Base-by-base conservation (phyloP, 2,113 vertebrate genomes). In the Nestor notabilis region DNA sequence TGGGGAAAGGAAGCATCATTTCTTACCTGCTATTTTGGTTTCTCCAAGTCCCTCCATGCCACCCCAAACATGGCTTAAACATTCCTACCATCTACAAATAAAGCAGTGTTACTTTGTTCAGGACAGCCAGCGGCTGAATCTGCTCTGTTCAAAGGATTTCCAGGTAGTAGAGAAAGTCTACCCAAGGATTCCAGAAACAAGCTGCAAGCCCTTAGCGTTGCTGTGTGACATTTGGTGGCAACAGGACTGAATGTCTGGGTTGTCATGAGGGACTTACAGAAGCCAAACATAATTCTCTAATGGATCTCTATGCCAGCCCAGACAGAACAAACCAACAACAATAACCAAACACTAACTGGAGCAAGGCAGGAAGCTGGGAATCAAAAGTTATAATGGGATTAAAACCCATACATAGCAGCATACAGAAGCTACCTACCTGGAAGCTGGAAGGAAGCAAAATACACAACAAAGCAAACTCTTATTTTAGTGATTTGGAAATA, bases 11-110 rank as follows among this genome's bases (percentile, higher is more conserved):
- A 91, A 61, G 72, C 7, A n/a, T 25, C 17, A 81, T 55, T 89
- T 94, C 96, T 96, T 96, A 97, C 86, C 96, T 93, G 86, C 15
- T 83, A 21, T 56, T 96, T 88, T 91, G 83, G 53, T 93, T 96
- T 91, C 93, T 90, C 74, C 56, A 94, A 97, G 94, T 81, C 93
- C 88, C 89, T 83, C 49, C 15, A 20, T 66, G 31, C 28, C 56
- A 93, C 31, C 86, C 80, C 20, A 47, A 94, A 91, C 31, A 4
- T 21, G 29, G 63, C 24, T 76, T 43, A 87, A 65, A 61, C 64
- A 29, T 52, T 79, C 55, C 83, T 72, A 64, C 11, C 39, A 83
- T 70, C 43, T 20, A 68, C 60, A 63, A 91, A 86, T 25, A 71
- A 87, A 91, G 77, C 41, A 52, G 20, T 11, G 15, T 24, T 83